Evolutionary conservation across 2,113 vertebrate genomes (phyloP).

Genomic region (Paradoxurus hermaphroditus): DNA sequence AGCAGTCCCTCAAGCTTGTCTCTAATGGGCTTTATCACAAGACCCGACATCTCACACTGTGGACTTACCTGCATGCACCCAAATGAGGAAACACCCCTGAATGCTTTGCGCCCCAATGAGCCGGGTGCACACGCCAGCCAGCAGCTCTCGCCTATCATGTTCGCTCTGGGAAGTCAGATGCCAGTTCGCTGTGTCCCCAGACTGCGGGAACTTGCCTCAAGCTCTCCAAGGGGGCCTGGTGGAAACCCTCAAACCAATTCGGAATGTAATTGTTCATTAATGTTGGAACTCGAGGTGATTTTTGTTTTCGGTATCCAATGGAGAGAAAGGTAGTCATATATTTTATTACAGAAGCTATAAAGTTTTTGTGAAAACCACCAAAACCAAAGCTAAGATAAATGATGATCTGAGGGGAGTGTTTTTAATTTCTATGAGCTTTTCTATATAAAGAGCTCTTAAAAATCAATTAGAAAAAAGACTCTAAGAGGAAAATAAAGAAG

Average conservation of each 20-base stretch:
- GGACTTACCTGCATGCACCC: not conserved
- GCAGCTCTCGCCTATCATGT: no score
- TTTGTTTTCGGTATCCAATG: not conserved
- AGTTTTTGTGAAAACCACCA: not conserved
- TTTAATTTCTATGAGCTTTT: not conserved
- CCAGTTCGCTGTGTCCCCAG: not conserved
- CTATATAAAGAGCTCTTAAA: not conserved
- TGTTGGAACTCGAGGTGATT: not conserved
- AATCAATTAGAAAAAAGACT: not conserved
- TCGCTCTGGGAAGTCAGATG: not conserved
- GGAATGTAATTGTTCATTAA: not conserved
- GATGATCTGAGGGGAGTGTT: not conserved
- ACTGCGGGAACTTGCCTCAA: not conserved
- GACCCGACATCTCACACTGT: accelerated
- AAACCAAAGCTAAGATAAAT: not conserved
- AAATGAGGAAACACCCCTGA: not conserved
- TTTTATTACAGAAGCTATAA: not conserved
- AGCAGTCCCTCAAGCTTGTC: not conserved
- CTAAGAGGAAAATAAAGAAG: not conserved
- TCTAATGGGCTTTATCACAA: no score
- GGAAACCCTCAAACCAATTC: not conserved
- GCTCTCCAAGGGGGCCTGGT: not conserved
- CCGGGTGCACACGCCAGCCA: accelerated
- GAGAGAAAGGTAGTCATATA: not conserved
- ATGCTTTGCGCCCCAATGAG: not conserved